Base-by-base conservation (phyloP, 1,140 invertebrate genomes). In the Drosophila leontia region DNA sequence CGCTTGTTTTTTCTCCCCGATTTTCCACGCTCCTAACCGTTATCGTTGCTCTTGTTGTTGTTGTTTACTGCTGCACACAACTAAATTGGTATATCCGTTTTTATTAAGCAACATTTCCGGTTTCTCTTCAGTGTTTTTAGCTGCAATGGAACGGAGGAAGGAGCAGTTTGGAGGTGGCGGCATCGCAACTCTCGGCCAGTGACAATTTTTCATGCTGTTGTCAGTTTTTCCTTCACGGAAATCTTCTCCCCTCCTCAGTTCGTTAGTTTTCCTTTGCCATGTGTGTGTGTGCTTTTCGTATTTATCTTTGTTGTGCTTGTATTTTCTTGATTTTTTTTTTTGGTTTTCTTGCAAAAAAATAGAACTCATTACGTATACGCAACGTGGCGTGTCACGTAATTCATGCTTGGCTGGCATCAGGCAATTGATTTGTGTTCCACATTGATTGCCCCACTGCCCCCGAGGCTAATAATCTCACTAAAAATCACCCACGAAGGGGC, bases 21-120 rank as follows among this genome's bases (percentile, higher is more conserved):
- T 51, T 72, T 72, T 51, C 55, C 68, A 32, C 59, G 63, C 50
- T 42, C 35, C 32, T 44, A 12, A 11, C 8, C 50, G 62, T 34
- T 51, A 32, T 32, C n/a, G 29, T 41, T 39, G 37, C 34, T 64
- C 37, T 41, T 75, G 32, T 65, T 65, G 19, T 34, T 61, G n/a
- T 63, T 67, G 47, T 61, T 84, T 85, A 57, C 48, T 77, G 63
- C 47, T 80, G 84, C 84, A 87, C 83, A 87, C 82, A 88, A 88
- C 84, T 90, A 90, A 90, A 90, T 90, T 90, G 85, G 85, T 90
- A 90, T 90, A 90, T 90, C 85, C 85, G 85, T 90, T 90, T 90
- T 90, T 90, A 90, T 90, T 90, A 90, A 90, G 85, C 85, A 90
- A 90, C 85, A 90, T 90, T 90, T 90, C 85, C 85, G 85, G 85